Conservation (phyloP, 1,140 invertebrate species). For the Thalassaphorura encarpata region DNA sequence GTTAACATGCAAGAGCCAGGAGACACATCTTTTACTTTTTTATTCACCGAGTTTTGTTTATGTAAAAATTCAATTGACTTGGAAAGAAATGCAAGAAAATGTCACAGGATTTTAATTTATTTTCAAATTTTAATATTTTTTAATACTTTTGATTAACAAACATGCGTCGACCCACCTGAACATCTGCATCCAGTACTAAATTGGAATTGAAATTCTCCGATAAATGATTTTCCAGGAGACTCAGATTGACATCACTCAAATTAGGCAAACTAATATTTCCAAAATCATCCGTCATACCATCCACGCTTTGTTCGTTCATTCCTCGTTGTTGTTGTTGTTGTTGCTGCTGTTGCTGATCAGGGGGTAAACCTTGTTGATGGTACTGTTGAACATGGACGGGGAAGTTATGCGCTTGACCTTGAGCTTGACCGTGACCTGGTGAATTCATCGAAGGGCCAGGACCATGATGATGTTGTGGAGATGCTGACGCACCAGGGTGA, state of each 20-base stretch:
- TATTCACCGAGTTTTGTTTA: no score
- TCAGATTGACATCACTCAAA: slow-evolving; percentile 33
- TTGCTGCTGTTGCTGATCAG: slow-evolving; percentile 11
- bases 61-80: no score
- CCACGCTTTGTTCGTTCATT: not conserved
- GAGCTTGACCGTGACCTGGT: no score
- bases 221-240: slow-evolving; percentile 33
- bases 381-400: not conserved
- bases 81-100: no score
- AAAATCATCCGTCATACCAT: slow-evolving; percentile 21
- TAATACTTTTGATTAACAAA: no score
- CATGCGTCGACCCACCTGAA: not conserved
- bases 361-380: not conserved
- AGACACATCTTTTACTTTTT: no score
- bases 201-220: slow-evolving; percentile 30
- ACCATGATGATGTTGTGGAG: no score
- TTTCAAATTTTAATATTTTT: not conserved
- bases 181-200: slow-evolving; percentile 7
- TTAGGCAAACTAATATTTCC: slow-evolving; percentile 33
- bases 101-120: not conserved
- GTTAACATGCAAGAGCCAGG: no score
- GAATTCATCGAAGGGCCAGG: no score
- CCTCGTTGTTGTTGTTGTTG: slow-evolving; percentile 17
- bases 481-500: no score
- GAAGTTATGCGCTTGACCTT: not conserved